Evolutionary conservation across 1,140 invertebrate species (phyloP), one percentile per base, ranked within the genome.

Genomic region (Pseudachorutes palmiensis): DNA sequence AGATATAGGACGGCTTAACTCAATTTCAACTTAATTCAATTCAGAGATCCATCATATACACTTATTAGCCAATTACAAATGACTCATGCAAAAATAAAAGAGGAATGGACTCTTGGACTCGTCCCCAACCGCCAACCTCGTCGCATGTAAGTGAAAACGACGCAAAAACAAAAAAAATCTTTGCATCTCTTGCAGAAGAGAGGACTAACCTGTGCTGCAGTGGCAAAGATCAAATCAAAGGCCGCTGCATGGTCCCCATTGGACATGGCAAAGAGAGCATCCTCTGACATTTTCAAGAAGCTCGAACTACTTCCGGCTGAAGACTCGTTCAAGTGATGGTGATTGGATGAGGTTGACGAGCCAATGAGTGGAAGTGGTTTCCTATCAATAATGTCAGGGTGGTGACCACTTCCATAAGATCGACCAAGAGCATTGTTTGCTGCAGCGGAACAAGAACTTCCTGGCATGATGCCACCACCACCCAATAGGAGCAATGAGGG

Each of bases 191-290:
- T n/a, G n/a, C n/a, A n/a, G n/a, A n/a, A n/a, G n/a, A 22, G 1
- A 51, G 2, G 31, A 45, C 68, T 66, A 64, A 71, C 70, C 67
- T 71, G 70, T 48, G 70, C 55, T 51, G 70, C 70, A 51, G 70
- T 62, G 19, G 70, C 70, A 55, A 71, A 71, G 48, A 71, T 71
- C 30, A 71, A 64, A 64, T 71, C 70, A 59, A 70, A 70, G 1
- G 69, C 66, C 48, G 49, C 58, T 2, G 69, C 45, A 49, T 62
- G 59, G 41, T 70, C 60, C 16, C 31, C 65, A 1, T 60, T 48
- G 2, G 59, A 61, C 59, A 61, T 30, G 22, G 59, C 59, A 28
- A 32, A 31, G 32, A 61, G 59, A 3, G 59, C 33, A 12, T 61
- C 59, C 24, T 61, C 51, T 55, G 51, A 55, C 51, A 55, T 45